Evolutionary conservation across 30 jellyfish, hydroid and myxozoan genomes (phyloP).

Genomic region (Hydractinia echinata): DNA sequence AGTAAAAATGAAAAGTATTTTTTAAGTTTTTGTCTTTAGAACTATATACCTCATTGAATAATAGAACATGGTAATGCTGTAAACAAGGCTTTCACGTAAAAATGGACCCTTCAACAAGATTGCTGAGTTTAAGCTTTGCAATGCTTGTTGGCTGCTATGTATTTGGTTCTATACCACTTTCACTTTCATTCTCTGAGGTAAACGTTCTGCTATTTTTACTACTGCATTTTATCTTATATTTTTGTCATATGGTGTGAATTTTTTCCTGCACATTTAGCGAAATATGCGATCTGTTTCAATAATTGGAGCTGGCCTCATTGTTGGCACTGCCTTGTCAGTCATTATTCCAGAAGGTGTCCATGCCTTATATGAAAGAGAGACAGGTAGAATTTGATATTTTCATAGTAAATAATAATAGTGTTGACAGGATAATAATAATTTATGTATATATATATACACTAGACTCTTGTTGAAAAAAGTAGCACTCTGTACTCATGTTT

Average conservation of each 20-base stretch:
- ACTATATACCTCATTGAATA: no score
- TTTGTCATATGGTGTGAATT: neutral
- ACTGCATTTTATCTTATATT: neutral
- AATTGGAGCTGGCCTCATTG: conserved; percentile 89
- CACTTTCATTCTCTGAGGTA: conserved; percentile 86
- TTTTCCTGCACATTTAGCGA: conserved; percentile 41
- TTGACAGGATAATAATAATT: neutral
- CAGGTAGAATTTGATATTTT: neutral
- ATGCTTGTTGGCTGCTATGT: conserved; percentile 89
- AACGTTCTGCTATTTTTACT: neutral
- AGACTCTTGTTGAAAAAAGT: neutral
- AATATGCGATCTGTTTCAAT: conserved; percentile 67
- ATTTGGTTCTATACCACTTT: conserved; percentile 75
- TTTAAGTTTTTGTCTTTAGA: no score
- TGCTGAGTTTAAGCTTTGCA: conserved; percentile 67
- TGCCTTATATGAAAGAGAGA: conserved; percentile 60
- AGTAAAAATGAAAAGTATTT: no score
- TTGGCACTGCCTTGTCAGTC: conserved; percentile 93
- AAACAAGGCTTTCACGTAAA: neutral
- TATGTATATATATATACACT: neutral
- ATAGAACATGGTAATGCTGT: no score
- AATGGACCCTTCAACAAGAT: conserved; percentile 73
- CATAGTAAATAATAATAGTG: neutral
- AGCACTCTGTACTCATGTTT: conserved; percentile 2
- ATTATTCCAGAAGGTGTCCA: conserved; percentile 97